These are phyloP conservation scores for Burhinus bistriatus DNA, from an alignment of 2,113 vertebrate genomes.

Conservation along the genomic window DNA sequence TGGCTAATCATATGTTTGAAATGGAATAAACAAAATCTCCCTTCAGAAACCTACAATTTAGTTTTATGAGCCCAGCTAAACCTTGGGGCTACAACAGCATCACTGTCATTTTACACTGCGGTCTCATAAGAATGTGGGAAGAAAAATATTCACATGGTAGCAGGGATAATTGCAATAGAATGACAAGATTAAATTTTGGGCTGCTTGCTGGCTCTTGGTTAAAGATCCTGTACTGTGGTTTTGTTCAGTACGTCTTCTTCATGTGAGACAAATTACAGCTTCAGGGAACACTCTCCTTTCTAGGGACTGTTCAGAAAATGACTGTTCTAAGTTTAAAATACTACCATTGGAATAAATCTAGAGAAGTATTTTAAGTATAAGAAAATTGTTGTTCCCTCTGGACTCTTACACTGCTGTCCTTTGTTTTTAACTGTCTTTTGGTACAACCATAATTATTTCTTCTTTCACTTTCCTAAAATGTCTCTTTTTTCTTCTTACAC, in stretches of 20 bases:
- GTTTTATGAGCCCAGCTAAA: background rate
- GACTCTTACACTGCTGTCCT: background rate
- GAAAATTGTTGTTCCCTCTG: background rate
- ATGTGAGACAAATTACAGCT: conserved; percentile 18
- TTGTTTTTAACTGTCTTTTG: background rate
- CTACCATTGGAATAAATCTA: background rate
- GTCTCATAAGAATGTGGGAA: background rate
- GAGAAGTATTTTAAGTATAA: background rate
- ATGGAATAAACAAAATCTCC: background rate
- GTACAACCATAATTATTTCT: background rate
- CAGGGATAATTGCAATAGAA: background rate
- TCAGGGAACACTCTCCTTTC: background rate
- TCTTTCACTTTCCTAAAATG: background rate
- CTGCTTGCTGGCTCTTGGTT: background rate
- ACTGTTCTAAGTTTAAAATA: background rate
- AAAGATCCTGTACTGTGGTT: background rate
- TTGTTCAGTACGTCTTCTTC: background rate
- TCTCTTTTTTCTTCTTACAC: background rate
- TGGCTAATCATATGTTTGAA: background rate
- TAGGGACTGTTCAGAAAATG: background rate
- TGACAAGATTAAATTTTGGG: background rate
- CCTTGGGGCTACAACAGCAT: background rate
- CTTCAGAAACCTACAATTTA: background rate
- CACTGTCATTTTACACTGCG: conserved; percentile 1
- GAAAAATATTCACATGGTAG: background rate